Base-by-base conservation (phyloP, 2,888 invertebrate species). In the Orgyia antiqua region DNA sequence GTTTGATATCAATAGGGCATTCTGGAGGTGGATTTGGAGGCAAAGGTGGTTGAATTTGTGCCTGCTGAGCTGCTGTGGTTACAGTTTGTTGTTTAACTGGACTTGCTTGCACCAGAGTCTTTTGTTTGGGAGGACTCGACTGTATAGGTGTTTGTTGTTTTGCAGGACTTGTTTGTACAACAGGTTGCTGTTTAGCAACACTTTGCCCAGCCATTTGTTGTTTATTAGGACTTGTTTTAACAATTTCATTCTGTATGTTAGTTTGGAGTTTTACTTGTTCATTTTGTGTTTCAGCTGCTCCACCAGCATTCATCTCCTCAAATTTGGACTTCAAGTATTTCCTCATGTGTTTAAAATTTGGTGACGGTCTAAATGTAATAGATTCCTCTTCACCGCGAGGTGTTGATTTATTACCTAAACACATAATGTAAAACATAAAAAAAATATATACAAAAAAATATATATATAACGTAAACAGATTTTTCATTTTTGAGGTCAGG, bases 281-380 rank as follows among this genome's bases (percentile, higher is more conserved):
- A n/a, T n/a, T n/a, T n/a, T n/a, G n/a, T n/a, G n/a, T n/a, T n/a
- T 4, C 23, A n/a, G 23, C 6, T 1, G 3, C 10, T 5, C 10
- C 3, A 25, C 9, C 2, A 2, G 20, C n/a, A 2, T 20, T 24
- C 11, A 23, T 30, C 9, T 31, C 21, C 31, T 67, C 65, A 28
- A 67, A 62, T 40, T 73, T 68, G 0, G 58, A 66, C 21, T 67
- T 64, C 1, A 74, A 47, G 39, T 70, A 74, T 26, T 80, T 79
- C 43, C 67, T 75, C 78, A 78, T 80, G 17, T 74, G 70, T 49
- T 68, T 73, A 26, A 75, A 73, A 38, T 76, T 74, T 11, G 68
- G 69, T 1, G 72, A 75, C 9, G 75, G 66, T 9, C 63, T 57
- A 43, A 75, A 74, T 13, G 65, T 66, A 20, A 74, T 60, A 6